Evolutionary conservation across 2,888 invertebrate species (phyloP).

Genomic region (Scelioninae gen. 1): DNA sequence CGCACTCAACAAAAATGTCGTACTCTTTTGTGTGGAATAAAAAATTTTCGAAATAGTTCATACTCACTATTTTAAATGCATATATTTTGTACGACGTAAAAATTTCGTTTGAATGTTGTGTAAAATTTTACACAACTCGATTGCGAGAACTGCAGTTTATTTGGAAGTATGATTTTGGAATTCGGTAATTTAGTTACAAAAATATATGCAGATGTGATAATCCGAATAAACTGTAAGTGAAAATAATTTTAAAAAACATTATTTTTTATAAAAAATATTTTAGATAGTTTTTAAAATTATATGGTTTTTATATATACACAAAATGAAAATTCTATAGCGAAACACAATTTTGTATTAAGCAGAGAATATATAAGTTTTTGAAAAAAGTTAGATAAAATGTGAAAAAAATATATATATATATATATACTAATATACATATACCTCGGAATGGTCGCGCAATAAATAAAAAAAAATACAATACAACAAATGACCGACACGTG

Average conservation of each 20-base stretch:
- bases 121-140: conserved; percentile 35
- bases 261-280: conserved; percentile 1
- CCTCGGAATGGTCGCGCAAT: too few species aligned
- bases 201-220: conserved; percentile 44
- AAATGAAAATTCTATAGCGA: too few species aligned
- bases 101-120: conserved; percentile 28
- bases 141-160: conserved; percentile 35
- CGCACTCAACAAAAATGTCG: conserved; percentile 26
- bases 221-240: conserved; percentile 4
- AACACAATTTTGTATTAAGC: too few species aligned
- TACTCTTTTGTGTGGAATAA: conserved; percentile 20
- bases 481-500: too few species aligned
- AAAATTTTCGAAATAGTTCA: conserved; percentile 20
- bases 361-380: too few species aligned
- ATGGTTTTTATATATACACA: too few species aligned
- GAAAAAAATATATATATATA: too few species aligned
- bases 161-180: conserved; percentile 53
- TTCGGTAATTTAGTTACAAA: conserved; percentile 40
- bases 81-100: conserved; percentile 23
- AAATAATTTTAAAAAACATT: conserved; percentile 14
- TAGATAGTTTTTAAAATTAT: too few species aligned
- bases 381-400: too few species aligned
- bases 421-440: too few species aligned
- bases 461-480: too few species aligned
- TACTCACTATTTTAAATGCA: conserved; percentile 34